Evolutionary conservation across 2,113 vertebrate genomes (phyloP), one percentile per base, ranked within the genome.

Genomic region (Menura novaehollandiae): DNA sequence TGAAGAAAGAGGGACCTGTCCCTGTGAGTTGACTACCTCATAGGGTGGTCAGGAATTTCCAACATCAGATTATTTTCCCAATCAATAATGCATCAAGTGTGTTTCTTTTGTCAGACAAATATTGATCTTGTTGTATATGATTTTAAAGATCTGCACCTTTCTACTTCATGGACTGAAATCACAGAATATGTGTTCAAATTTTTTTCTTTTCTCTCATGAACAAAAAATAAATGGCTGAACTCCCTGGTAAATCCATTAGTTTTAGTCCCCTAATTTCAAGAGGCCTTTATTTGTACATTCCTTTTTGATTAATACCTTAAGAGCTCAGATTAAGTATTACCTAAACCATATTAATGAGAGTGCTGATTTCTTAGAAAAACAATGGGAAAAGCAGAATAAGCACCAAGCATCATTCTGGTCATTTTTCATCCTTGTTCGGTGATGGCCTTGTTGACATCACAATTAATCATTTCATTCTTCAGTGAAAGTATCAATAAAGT

Each of bases 401-500:
- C 37, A 77, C 3, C 43, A 60, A 77, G 17, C 19, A 53, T 66
- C 16, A 19, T 76, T 76, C 41, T 19, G 11, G 10, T 80, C 5
- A 68, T 93, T 93, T 93, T 89, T 94, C 89, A 84, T 73, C 46
- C 19, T 16, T 3, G 2, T 92, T 84, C 72, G 80, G 20, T 77
- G 53, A 41, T 3, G 5, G 24, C 18, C 43, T 77, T 77, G 56
- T 43, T 66, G 81, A 78, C 37, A 87, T 72, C 32, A 59, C 52
- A 53, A 59, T 96, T 76, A 74, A 87, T 94, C 59, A 89, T 87
- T 89, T 74, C 19, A 77, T 81, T 92, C 63, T 77, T 80, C 84
- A 81, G 13, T 89, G 27, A 63, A 86, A 77, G 14, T 47, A 71
- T 59, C 83, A 73, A 53, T 80, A 71, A 88, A 86, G 17, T 53